phyloP scores from a whole-genome alignment of 2,888 invertebrate species.

The Diaphora mendica region DNA sequence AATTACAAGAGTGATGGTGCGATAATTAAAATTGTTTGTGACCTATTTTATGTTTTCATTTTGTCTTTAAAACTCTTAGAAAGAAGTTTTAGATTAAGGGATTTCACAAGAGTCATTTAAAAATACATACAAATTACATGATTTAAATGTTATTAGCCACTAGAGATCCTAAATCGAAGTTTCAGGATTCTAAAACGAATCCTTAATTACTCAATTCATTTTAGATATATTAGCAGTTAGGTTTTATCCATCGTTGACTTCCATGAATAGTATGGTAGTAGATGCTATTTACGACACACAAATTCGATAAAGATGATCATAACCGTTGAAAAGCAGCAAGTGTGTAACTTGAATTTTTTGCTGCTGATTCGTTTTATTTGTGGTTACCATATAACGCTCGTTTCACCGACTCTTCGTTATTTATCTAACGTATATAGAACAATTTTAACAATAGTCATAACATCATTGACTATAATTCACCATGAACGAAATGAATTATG shows the following conservation, averaged over 20 bases:
- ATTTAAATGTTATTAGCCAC: too few species aligned
- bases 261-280: neutral
- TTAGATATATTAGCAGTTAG: neutral
- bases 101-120: too few species aligned
- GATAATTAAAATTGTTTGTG: too few species aligned
- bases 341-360: conserved; percentile 4
- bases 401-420: neutral
- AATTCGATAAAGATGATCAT: neutral
- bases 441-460: neutral
- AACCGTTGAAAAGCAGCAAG: neutral
- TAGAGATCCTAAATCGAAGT: neutral
- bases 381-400: conserved; percentile 2
- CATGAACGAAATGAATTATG: neutral
- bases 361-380: conserved; percentile 7
- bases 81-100: too few species aligned
- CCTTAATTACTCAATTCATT: neutral
- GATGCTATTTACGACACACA: neutral
- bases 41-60: too few species aligned
- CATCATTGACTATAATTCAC: neutral
- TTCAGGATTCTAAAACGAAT: neutral
- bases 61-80: too few species aligned
- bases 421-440: conserved; percentile 2
- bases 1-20: too few species aligned
- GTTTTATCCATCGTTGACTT: neutral
- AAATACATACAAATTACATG: too few species aligned